phyloP scores from a whole-genome alignment of 2,888 invertebrate genomes.

The Girardia tigrina region DNA sequence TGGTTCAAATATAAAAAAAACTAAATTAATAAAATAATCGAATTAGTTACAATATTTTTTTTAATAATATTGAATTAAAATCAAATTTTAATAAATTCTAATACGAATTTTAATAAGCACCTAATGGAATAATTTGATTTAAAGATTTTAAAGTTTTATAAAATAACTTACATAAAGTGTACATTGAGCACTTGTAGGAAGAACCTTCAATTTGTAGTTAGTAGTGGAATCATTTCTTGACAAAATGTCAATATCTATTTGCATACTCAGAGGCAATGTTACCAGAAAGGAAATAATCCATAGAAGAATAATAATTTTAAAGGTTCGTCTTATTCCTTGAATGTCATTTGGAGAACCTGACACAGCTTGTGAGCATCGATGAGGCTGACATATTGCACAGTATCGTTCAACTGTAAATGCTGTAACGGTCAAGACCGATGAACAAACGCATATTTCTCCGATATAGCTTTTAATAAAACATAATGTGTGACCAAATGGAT shows the following conservation, averaged over 20 bases:
- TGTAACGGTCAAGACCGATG: slow-evolving; percentile 35
- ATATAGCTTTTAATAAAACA: slow-evolving; percentile 33
- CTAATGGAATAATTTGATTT: too few species aligned
- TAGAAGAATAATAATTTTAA: slow-evolving; percentile 4
- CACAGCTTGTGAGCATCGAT: background rate
- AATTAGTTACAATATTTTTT: too few species aligned
- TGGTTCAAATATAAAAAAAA: too few species aligned
- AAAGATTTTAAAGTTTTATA: too few species aligned
- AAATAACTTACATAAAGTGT: slow-evolving; percentile 30
- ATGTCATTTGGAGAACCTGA: background rate
- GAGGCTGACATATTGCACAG: slow-evolving; percentile 36
- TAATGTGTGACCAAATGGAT: slow-evolving; percentile 20
- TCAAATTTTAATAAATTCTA: too few species aligned
- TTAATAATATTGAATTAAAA: too few species aligned
- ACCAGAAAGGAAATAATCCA: slow-evolving; percentile 25
- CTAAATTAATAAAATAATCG: too few species aligned
- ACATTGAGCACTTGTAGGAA: slow-evolving; percentile 27
- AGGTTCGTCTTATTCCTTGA: slow-evolving; percentile 3
- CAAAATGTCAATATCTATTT: slow-evolving; percentile 15
- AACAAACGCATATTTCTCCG: slow-evolving; percentile 33
- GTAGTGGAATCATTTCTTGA: slow-evolving; percentile 29
- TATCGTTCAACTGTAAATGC: slow-evolving; percentile 36
- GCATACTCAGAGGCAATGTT: background rate
- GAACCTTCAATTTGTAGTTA: background rate
- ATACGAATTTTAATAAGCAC: too few species aligned